Base-by-base conservation (phyloP, 2,888 invertebrate genomes). In the Acanthoscelides obtectus region DNA sequence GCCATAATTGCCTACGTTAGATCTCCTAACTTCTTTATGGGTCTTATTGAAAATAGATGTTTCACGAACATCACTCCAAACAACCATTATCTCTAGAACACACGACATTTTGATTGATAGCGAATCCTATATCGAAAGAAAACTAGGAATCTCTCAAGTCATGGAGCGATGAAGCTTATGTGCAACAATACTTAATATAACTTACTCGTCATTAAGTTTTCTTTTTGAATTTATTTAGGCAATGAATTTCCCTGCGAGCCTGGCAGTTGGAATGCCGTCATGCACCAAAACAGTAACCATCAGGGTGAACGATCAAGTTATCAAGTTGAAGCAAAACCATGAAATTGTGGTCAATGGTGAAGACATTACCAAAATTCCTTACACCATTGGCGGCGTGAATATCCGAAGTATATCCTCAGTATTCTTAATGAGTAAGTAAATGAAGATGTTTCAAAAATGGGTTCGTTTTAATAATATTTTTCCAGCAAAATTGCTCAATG, bases 211-310 rank as follows among this genome's bases (percentile, higher is more conserved):
- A n/a, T n/a, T n/a, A n/a, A n/a, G n/a, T n/a, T n/a, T n/a, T n/a
- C n/a, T 45, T 3, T 12, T 45, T 45, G 1, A 45, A 12, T 22
- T 45, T n/a, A 72, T 72, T 65, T 22, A 76, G 75, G 77, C 78
- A 17, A 78, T 79, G 80, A 91, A 90, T 81, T 88, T 91, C 71
- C 89, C 89, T 22, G 86, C 88, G 74, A 87, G 87, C n/a, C 83
- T 85, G 4, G 85, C 89, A 66, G 84, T 87, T 66, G 87, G 86
- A 77, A 82, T 87, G 74, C 94, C 94, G 0, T 93, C 95, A 0
- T 96, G 96, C 82, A 95, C 95, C 0, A 95, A 94, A 83, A 90
- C 94, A 0, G 89, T 95, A 0, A 93, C 90, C 0, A 84, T 95
- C 20, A 87, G 86, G 20, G 85, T 89, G 71, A 75, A 83, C 77